These are phyloP conservation scores for Morpho helenor DNA, from an alignment of 2,888 invertebrate genomes.

Conservation along the genomic window DNA sequence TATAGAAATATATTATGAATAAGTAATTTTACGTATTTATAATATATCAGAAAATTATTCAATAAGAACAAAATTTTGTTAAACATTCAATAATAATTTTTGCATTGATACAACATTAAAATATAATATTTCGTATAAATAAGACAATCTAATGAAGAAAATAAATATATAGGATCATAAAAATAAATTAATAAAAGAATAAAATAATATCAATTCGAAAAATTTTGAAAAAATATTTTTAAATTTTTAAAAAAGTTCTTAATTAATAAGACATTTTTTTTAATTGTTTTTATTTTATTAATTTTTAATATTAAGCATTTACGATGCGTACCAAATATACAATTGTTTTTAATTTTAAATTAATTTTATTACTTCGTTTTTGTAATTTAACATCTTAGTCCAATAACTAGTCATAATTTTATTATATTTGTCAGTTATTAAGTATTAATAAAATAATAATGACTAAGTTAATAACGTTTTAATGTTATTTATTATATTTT, in stretches of 20 bases:
- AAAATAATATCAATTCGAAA: background rate
- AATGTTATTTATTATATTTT: background rate
- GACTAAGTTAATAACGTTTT: background rate
- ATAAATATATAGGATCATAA: background rate
- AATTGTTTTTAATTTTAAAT: constrained; percentile 13
- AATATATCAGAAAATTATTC: no score
- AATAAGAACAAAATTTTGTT: no score
- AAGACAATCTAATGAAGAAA: background rate
- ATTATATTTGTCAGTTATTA: background rate
- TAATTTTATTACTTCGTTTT: constrained; percentile 6
- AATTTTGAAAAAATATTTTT: constrained; percentile 7
- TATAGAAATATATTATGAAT: no score
- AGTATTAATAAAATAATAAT: background rate
- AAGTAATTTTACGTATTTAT: no score
- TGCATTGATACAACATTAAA: background rate
- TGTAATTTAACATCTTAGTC: constrained; percentile 14
- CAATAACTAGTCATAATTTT: constrained; percentile 22
- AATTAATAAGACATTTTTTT: constrained; percentile 5
- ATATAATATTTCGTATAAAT: background rate
- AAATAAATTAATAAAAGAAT: no score
- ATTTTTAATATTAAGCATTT: constrained; percentile 16
- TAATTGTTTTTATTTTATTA: constrained; percentile 8
- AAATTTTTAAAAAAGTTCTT: background rate
- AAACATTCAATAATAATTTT: no score
- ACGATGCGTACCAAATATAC: constrained; percentile 14